Base-by-base conservation (phyloP, 2,113 vertebrate species). In the Pelusios castaneus region DNA sequence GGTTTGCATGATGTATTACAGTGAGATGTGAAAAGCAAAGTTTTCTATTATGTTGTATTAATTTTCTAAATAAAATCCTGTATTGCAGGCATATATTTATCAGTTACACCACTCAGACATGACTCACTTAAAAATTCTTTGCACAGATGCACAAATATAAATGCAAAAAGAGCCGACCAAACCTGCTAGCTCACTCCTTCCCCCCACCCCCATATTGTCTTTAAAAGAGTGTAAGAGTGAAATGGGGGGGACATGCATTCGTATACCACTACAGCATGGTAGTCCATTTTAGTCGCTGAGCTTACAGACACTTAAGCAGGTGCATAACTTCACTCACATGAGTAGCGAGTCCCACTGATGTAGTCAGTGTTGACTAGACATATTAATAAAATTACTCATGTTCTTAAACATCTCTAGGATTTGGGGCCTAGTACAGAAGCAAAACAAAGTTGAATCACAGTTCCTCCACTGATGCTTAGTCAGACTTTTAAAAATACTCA, bases 221-320 rank as follows among this genome's bases (percentile, higher is more conserved):
- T 2, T 5, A n/a, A 84, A 79, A 87, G 22, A 83, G 1, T 10
- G 2, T 31, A 34, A 22, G 21, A 12, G 19, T 76, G 2, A 19
- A 29, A 83, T 6, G 38, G 47, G 63, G 2, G 19, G 19, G 3
- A 0, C 79, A 22, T 31, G 13, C 47, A 8, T 12, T 25, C 2
- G 31, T 3, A 19, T 25, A 19, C 52, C 51, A 52, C 41, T 7
- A 22, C 52, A 5, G 16, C 2, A 5, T 38, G 19, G 5, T n/a
- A 67, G 8, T n/a, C 17, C 17, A 21, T 6, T 47, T 47, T n/a
- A n/a, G 63, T n/a, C 34, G 17, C 19, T 70, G 34, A 70, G n/a
- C 17, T 34, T 87, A 8, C 54, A 6, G 47, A 51, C 9, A 7
- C 0, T 0, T 73, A 10, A 38, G 5, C 60, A 25, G 45, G 2